Percentiles rank a stretch among this genome's conserved stretches.
These are phyloP conservation scores for Halocynthia roretzi DNA, from an alignment of 23 tunicate genomes.

Conservation along the genomic window DNA sequence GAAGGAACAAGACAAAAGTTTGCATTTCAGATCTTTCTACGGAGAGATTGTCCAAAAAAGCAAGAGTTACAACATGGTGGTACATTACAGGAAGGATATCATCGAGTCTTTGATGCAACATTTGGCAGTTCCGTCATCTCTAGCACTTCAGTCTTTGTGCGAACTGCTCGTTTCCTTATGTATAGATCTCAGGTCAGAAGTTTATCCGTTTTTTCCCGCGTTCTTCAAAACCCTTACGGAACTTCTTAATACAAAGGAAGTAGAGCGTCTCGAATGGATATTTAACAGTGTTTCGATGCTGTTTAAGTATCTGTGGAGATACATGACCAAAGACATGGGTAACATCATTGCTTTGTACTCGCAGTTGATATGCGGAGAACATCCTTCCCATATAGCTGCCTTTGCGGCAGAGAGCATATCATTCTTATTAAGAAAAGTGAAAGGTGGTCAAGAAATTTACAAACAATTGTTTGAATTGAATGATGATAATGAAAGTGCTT, in stretches of 20 bases:
- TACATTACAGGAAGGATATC: conserved; percentile 44
- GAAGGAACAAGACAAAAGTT: conserved; percentile 60
- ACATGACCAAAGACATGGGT: conserved; percentile 68
- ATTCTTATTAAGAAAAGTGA: conserved; percentile 61
- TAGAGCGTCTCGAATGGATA: conserved; percentile 62
- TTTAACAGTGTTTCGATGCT: conserved; percentile 57
- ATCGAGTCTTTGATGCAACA: conserved; percentile 32
- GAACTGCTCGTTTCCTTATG: conserved; percentile 66
- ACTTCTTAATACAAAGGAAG: conserved; percentile 60
- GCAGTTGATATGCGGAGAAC: conserved; percentile 26
- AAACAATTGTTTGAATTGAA: conserved; percentile 32
- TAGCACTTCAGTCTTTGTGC: conserved; percentile 66
- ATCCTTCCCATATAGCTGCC: conserved; percentile 54
- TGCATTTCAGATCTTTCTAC: conserved; percentile 28
- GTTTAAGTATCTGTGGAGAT: conserved; percentile 58
- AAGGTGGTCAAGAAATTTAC: conserved; percentile 25
- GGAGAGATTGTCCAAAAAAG: conserved; percentile 29
- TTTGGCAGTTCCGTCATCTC: conserved; percentile 33
- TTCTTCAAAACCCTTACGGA: conserved; percentile 47
- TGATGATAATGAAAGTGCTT: conserved; percentile 5
- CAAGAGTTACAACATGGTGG: conserved; percentile 56
- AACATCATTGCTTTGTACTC: conserved; percentile 50
- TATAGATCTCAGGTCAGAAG: conserved; percentile 68
- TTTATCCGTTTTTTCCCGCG: conserved; percentile 56
- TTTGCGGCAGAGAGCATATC: conserved; percentile 91